Evolutionary conservation across 2,797 vertebrate species (phyloP).

Genomic region (Pangasius djambal): DNA sequence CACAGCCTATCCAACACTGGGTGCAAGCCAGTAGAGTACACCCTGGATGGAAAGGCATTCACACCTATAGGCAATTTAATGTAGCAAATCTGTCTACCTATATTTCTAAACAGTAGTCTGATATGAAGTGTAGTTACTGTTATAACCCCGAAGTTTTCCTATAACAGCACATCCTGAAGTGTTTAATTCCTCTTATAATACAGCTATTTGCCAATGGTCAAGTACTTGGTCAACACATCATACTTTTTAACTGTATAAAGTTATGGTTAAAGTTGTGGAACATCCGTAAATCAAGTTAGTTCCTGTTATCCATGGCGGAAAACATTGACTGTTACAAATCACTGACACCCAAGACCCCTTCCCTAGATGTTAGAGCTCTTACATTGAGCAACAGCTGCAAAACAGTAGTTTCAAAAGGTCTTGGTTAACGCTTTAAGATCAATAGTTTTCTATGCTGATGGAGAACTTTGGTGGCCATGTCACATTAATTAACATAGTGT

Average conservation of each 20-base stretch:
- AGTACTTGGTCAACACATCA: background rate
- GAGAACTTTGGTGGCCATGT: background rate
- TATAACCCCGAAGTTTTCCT: background rate
- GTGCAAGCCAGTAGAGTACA: background rate
- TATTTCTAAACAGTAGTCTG: background rate
- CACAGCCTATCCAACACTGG: background rate
- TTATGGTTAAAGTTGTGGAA: background rate
- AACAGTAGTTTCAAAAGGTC: slow-evolving; percentile 20
- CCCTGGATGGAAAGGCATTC: background rate
- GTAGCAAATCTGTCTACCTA: background rate
- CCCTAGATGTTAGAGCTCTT: background rate
- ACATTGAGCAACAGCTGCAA: background rate
- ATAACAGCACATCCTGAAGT: too few species aligned
- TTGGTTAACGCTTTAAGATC: background rate
- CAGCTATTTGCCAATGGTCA: background rate
- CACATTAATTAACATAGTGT: background rate
- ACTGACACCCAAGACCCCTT: background rate
- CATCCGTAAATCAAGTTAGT: background rate
- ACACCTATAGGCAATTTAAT: background rate
- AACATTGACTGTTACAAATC: slow-evolving; percentile 3
- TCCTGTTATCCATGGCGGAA: background rate
- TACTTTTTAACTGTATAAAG: background rate
- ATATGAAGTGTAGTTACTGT: background rate
- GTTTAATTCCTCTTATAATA: background rate
- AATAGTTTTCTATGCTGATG: background rate